Base-by-base conservation (phyloP, 1,140 invertebrate genomes). In the Capitella teleta region DNA sequence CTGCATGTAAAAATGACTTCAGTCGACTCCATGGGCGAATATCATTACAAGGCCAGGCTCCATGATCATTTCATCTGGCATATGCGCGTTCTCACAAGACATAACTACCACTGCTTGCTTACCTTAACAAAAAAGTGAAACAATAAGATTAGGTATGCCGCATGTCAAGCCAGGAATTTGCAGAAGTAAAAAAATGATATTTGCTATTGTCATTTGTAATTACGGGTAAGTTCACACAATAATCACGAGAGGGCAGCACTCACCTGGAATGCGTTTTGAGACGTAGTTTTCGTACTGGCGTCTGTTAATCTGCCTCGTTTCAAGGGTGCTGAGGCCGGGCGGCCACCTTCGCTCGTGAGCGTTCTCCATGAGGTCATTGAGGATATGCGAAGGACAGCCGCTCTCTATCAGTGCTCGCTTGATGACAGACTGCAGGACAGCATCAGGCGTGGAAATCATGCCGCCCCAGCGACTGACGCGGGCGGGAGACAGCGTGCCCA, bases 41-140 rank as follows among this genome's bases (percentile, higher is more conserved):
- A 97, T 97, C 90, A 97, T 94, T 14, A 96, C 88, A 55, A 96
- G 77, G n/a, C 92, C 92, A 3, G 92, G 92, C 59, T 94, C 88
- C 26, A 92, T 79, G 78, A 95, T 90, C 81, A 96, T 89, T 59
- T 95, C 88, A 57, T 90, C 87, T 54, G 86, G 83, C 78, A 97
- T 90, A 65, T 95, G 91, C 24, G 80, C 78, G 67, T 97, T 97
- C 69, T 97, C 91, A 70, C 89, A 93, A 52, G 86, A 83, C 58
- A 96, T 79, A 24, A 95, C 90, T 57, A 95, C 77, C 25, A 97
- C 91, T 40, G 92, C 91, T 74, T 94, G 90, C 65, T 91, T 92
- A 34, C 10, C 16, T 34, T 16, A 34, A 16, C 10, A 34, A 16
- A 34, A 34, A n/a, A 34, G 16, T 34, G 25, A 16, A 40, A 16